Conservation (phyloP, 2,888 invertebrate species). For the Petrolisthes cinctipes region DNA sequence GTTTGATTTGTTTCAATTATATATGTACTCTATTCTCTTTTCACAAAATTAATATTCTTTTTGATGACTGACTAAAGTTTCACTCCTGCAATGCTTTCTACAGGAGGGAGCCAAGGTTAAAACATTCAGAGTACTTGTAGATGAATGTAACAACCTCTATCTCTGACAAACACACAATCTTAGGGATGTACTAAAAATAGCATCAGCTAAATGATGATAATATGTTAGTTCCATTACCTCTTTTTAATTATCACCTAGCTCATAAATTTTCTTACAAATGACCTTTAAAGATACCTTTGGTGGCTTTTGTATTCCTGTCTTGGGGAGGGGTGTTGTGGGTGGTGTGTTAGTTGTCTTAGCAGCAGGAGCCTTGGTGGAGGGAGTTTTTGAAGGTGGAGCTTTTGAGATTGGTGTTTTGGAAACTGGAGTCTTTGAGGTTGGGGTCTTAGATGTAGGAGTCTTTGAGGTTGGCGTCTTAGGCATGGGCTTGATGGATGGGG, state of each 20-base stretch:
- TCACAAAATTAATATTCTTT: too few relatives aligned
- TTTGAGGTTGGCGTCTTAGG: slow-evolving; percentile 46
- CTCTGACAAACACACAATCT: too few relatives aligned
- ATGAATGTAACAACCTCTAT: too few relatives aligned
- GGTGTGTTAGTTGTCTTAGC: neutral
- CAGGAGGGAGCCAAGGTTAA: too few relatives aligned
- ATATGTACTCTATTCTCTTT: too few relatives aligned
- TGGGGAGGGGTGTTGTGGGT: slow-evolving; percentile 27
- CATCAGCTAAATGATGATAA: too few relatives aligned
- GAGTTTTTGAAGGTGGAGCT: neutral
- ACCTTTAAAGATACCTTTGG: slow-evolving; percentile 48
- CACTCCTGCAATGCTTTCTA: too few relatives aligned
- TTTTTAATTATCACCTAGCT: neutral
- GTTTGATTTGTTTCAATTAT: too few relatives aligned
- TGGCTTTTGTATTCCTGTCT: slow-evolving; percentile 34
- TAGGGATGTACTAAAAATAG: too few relatives aligned
- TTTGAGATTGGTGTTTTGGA: slow-evolving; percentile 10
- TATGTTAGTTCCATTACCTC: neutral
- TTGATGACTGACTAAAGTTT: too few relatives aligned
- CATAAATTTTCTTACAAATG: neutral
- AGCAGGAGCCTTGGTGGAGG: neutral
- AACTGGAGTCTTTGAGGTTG: slow-evolving; percentile 41
- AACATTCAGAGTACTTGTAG: too few relatives aligned
- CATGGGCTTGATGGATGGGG: slow-evolving; percentile 49
- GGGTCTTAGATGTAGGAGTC: slow-evolving; percentile 69